These are phyloP conservation scores for Symphodus melops DNA, from an alignment of 2,113 vertebrate species.

Conservation along the genomic window DNA sequence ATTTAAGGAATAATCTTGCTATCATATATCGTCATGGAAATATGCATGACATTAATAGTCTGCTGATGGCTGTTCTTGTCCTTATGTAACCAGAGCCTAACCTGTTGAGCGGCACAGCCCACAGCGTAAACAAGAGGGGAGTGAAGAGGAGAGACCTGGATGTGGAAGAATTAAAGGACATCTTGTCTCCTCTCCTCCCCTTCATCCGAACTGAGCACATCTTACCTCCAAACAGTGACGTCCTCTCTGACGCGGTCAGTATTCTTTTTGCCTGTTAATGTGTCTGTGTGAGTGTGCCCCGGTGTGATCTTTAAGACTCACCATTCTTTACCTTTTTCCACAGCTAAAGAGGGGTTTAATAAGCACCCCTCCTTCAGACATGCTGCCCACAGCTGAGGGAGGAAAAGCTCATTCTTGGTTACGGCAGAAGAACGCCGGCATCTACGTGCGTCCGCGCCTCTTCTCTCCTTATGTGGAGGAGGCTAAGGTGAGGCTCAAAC, in stretches of 20 bases:
- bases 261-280: not conserved
- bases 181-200: slow-evolving; percentile 92
- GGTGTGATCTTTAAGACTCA: slow-evolving; percentile 29
- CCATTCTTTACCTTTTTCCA: slow-evolving; percentile 44
- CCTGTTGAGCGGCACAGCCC: slow-evolving; percentile 96
- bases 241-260: slow-evolving; percentile 92
- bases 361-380: slow-evolving; percentile 97
- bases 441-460: slow-evolving; percentile 91
- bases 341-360: slow-evolving; percentile 98
- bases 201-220: slow-evolving; percentile 96
- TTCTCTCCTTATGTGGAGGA: slow-evolving; percentile 91
- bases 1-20: slow-evolving; percentile 32
- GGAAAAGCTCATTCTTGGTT: slow-evolving; percentile 98
- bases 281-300: not conserved
- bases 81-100: slow-evolving; percentile 89
- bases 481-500: slow-evolving; percentile 89
- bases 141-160: slow-evolving; percentile 97
- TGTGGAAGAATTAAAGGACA: slow-evolving; percentile 95
- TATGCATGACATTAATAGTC: slow-evolving; percentile 32
- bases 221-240: slow-evolving; percentile 93
- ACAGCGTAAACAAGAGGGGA: slow-evolving; percentile 98
- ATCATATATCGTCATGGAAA: slow-evolving; percentile 13
- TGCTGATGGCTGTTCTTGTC: slow-evolving; percentile 25
- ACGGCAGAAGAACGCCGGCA: slow-evolving; percentile 94
- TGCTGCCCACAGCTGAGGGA: slow-evolving; percentile 95